These are phyloP conservation scores for Homarus gammarus DNA, from an alignment of 2,888 invertebrate species.

Conservation along the genomic window DNA sequence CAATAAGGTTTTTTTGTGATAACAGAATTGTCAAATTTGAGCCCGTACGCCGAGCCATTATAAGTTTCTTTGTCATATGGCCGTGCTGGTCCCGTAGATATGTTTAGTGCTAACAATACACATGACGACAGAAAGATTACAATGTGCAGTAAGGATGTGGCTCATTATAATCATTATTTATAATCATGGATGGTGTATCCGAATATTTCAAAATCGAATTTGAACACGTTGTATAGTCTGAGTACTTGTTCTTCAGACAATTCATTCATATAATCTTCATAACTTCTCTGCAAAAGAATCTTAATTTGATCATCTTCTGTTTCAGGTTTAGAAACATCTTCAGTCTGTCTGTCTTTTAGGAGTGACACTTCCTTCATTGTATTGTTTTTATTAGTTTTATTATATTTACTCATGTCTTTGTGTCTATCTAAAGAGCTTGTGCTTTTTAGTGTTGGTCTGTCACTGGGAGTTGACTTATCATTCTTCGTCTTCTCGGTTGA, in stretches of 20 bases:
- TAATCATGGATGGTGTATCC: conserved; percentile 24
- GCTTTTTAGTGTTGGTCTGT: too few species aligned
- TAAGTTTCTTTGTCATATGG: too few species aligned
- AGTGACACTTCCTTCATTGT: background rate
- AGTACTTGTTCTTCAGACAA: conserved; percentile 1
- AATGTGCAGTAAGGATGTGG: too few species aligned
- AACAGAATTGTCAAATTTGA: too few species aligned
- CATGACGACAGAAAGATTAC: too few species aligned
- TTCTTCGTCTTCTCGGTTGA: background rate
- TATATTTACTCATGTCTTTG: too few species aligned
- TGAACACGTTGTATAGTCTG: conserved; percentile 30
- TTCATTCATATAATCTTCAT: conserved; percentile 24
- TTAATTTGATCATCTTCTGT: background rate
- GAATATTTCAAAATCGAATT: conserved; percentile 48
- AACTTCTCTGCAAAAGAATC: background rate
- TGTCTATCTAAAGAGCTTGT: too few species aligned
- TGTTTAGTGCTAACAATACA: too few species aligned
- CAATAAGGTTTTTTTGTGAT: too few species aligned
- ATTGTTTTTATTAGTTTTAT: background rate
- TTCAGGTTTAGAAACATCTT: background rate
- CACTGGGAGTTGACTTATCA: background rate
- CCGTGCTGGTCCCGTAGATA: too few species aligned
- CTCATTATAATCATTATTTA: too few species aligned
- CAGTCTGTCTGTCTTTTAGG: background rate
- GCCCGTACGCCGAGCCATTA: too few species aligned